Evolutionary conservation across 2,888 invertebrate species (phyloP), one percentile per base, ranked within the genome.

Genomic region (Seira ritae): DNA sequence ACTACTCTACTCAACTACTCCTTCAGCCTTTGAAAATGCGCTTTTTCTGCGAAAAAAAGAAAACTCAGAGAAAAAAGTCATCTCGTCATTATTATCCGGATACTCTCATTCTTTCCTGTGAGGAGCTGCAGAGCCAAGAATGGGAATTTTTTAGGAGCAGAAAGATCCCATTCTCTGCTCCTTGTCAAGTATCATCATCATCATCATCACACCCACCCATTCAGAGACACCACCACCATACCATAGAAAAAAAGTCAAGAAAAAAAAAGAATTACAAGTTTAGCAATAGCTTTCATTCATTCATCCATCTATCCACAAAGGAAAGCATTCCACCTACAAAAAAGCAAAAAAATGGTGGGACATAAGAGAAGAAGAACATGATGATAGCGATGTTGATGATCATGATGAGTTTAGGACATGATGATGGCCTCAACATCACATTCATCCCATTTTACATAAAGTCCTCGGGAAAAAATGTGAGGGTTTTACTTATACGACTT

Each of bases 361-460:
- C 50, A 62, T 62, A 20, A 62, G 22, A 62, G 62, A 12, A 62
- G 62, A 20, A 62, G 62, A 31, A 31, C 31, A 31, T 31, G 31
- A 31, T 31, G 31, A 31, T 31, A 31, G 31, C 8, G 62, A 62
- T 62, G 62, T 20, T 62, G 19, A 62, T 62, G 4, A 62, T 62
- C 6, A 19, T 62, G 62, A 62, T 62, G 62, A 62, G 62, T 62
- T 62, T 62, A 62, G 22, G 62, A 62, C 62, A 62, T 62, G 62
- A 62, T 62, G 22, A 20, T 62, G 62, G 62, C 62, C 62, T 62
- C 62, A 19, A 8, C 10, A 8, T 62, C 62, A 20, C 22, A 20
- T 62, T 62, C 62, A 62, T 19, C 62, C 62, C 62, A 62, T 62
- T 62, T 62, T 62, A 62, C 62, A 62, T 62, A 62, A 62, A 12